Percentiles rank a stretch among this genome's conserved stretches.
phyloP scores from a whole-genome alignment of 2,113 vertebrate genomes.

The Pterocles orientalis region DNA sequence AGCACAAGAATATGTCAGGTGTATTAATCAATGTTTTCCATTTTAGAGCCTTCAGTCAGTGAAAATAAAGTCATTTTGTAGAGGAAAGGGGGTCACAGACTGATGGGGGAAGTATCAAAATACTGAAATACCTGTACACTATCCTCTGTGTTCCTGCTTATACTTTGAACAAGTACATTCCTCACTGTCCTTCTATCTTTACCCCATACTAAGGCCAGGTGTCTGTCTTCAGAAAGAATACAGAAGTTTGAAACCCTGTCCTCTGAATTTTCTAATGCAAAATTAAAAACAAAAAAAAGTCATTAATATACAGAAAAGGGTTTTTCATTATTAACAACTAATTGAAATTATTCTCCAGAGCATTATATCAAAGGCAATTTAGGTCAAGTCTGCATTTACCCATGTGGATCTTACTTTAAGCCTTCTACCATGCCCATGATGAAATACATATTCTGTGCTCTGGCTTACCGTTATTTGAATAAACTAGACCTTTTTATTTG shows the following conservation, averaged over 20 bases:
- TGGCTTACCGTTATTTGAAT: background rate
- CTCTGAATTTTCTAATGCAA: background rate
- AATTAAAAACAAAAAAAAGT: background rate
- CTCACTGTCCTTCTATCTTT: background rate
- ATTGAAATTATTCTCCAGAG: slow-evolving; percentile 25
- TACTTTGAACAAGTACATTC: background rate
- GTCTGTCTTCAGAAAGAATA: background rate
- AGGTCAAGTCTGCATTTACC: background rate
- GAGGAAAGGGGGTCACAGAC: background rate
- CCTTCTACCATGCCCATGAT: background rate
- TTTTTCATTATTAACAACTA: background rate
- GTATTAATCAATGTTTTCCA: background rate
- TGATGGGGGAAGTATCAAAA: background rate
- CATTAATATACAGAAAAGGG: background rate
- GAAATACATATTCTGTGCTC: background rate
- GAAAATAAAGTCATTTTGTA: background rate
- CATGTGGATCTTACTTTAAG: background rate
- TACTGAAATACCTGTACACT: background rate
- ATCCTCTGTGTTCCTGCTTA: background rate
- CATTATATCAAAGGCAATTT: slow-evolving; percentile 20
- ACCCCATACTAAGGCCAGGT: background rate
- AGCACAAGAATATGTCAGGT: background rate
- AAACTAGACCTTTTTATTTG: background rate
- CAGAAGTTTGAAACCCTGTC: background rate
- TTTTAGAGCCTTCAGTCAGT: background rate